A percentile compares a stretch with the other conserved stretches of the same genome.
Evolutionary conservation across 2,888 invertebrate genomes (phyloP).

Genomic region (Acanthosoma haemorrhoidale): DNA sequence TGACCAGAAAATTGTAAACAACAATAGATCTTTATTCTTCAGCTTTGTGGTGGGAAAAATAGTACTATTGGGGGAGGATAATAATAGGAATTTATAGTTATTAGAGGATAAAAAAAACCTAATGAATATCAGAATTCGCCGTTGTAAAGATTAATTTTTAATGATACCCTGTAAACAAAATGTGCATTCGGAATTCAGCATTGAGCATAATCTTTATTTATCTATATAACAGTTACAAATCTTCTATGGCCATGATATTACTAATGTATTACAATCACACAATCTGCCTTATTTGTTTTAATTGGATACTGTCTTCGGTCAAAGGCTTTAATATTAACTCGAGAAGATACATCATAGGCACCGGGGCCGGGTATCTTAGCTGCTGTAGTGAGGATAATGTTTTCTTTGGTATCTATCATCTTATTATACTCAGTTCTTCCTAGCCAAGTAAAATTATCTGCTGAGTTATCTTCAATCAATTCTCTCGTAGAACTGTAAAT

Average conservation of each 20-base stretch:
- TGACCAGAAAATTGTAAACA: too few species aligned
- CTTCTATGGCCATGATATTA: not conserved
- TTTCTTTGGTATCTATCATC: not conserved
- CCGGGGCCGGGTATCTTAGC: not conserved
- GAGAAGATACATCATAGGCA: not conserved
- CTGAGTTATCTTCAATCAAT: not conserved
- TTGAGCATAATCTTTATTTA: too few species aligned
- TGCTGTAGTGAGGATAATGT: not conserved
- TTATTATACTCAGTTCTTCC: not conserved
- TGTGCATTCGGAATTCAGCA: too few species aligned
- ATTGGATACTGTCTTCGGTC: not conserved
- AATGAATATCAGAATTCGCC: too few species aligned
- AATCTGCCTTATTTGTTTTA: not conserved
- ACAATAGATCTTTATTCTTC: too few species aligned
- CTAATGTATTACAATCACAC: not conserved
- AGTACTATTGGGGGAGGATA: too few species aligned
- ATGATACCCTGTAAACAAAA: too few species aligned
- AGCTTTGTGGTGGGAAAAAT: too few species aligned
- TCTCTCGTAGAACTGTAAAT: not conserved
- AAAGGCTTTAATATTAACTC: not conserved
- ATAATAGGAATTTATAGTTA: too few species aligned
- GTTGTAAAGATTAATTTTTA: too few species aligned
- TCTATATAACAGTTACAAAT: too few species aligned
- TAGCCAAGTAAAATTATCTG: not conserved
- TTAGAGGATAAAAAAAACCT: too few species aligned